Evolutionary conservation across 1,140 invertebrate genomes (phyloP), one percentile per base, ranked within the genome.

Genomic region (Pseudomyrmex flavicornis): DNA sequence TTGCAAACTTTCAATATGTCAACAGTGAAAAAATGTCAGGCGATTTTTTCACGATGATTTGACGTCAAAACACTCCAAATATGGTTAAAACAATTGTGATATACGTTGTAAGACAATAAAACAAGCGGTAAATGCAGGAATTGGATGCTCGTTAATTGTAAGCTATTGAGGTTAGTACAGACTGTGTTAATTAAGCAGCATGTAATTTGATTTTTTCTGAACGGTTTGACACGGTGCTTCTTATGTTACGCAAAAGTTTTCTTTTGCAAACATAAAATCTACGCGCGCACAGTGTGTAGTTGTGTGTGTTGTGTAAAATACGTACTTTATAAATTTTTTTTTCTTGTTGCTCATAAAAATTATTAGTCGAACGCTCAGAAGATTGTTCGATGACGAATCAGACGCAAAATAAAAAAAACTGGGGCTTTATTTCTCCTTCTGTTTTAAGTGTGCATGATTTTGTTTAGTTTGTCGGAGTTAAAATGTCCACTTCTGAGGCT

Each of bases 401-500:
- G 35, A 7, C 0, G 35, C 7, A 7, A 35, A 77, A 59, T 76
- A 74, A 35, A 59, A 59, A 76, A 58, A 48, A 5, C 63, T 79
- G 35, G 35, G 35, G 35, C 35, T 85, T 17, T 22, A 56, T 75
- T 70, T 5, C 20, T 54, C 48, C 15, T 69, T 76, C 73, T 54
- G 74, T 85, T 88, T 89, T 82, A 86, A 82, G 75, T 89, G 65
- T 86, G 87, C 88, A 89, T 89, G 88, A 59, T 89, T 89, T 83
- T 70, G 62, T 89, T 89, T 89, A 89, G 85, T 92, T 94, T 89
- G 44, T 87, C 79, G 66, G 76, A 79, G 85, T 88, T 85, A 91
- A 88, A 91, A 93, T 94, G 93, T 94, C 94, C 70, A 93, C 85
- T 89, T 92, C 91, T 84, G 93, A 93, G 76, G 90, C 90, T 88